These are phyloP conservation scores for Colistium nudipinnis DNA, from an alignment of 2,113 vertebrate species.

Conservation along the genomic window DNA sequence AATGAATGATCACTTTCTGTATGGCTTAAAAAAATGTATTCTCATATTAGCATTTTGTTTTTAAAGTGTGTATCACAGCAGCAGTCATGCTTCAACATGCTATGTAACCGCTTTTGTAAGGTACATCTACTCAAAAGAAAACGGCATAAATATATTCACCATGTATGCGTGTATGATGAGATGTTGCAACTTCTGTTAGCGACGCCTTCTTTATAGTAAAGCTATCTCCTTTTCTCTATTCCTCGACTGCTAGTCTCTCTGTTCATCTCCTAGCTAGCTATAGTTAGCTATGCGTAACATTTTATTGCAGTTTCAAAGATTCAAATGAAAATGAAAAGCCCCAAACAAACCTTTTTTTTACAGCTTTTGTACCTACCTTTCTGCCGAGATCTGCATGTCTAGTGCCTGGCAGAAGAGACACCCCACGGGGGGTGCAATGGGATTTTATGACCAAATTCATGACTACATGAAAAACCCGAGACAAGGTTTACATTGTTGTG, in stretches of 20 bases:
- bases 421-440: too few relatives aligned
- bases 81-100: conserved; percentile 70
- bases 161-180: conserved; percentile 83
- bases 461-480: too few relatives aligned
- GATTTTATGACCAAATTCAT: too few relatives aligned
- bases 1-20: conserved; percentile 40
- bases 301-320: too few relatives aligned
- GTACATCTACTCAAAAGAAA: conserved; percentile 69
- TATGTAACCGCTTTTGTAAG: conserved; percentile 78
- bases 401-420: too few relatives aligned
- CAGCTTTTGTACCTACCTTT: too few relatives aligned
- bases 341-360: too few relatives aligned
- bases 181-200: conserved; percentile 83
- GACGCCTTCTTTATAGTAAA: conserved; percentile 85
- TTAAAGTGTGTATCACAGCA: conserved; percentile 65
- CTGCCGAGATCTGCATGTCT: too few relatives aligned
- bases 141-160: conserved; percentile 79
- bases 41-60: conserved; percentile 61
- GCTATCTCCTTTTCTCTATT: conserved; percentile 83
- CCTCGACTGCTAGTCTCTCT: conserved; percentile 50
- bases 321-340: too few relatives aligned
- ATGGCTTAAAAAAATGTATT: conserved; percentile 47
- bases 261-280: conserved; percentile 8
- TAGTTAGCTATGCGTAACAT: background rate
- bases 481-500: too few relatives aligned